Evolutionary conservation across 2,888 invertebrate species (phyloP).

Genomic region (Tridacna crocea): DNA sequence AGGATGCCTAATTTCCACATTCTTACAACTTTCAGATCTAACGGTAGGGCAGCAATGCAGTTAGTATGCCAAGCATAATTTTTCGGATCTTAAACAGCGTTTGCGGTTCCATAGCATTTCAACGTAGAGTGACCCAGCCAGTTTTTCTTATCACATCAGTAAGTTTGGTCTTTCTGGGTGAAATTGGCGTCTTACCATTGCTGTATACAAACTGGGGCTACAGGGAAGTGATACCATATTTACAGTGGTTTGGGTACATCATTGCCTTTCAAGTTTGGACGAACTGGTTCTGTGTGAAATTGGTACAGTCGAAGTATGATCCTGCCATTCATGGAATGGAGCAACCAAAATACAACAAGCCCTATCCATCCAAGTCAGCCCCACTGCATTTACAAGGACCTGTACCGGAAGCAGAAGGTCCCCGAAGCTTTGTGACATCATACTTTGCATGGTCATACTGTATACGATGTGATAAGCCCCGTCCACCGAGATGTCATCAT

Average conservation of each 20-base stretch:
- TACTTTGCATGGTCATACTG: constrained; percentile 83
- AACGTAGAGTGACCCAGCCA: constrained; percentile 19
- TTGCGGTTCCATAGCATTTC: neutral
- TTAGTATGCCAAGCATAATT: no score
- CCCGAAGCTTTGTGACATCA: constrained; percentile 69
- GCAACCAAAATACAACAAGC: constrained; percentile 30
- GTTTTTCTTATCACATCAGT: constrained; percentile 59
- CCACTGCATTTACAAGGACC: constrained; percentile 41
- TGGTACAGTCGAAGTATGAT: constrained; percentile 69
- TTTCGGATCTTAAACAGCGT: no score
- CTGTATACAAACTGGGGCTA: constrained; percentile 63
- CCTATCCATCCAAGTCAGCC: neutral
- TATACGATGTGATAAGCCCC: constrained; percentile 70
- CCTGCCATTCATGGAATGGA: constrained; percentile 61
- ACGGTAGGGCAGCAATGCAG: no score
- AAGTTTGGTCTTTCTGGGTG: constrained; percentile 61
- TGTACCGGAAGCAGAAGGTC: constrained; percentile 8
- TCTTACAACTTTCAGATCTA: no score
- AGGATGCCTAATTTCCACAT: no score
- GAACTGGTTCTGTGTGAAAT: constrained; percentile 78
- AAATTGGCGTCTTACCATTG: constrained; percentile 68
- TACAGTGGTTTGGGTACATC: constrained; percentile 60
- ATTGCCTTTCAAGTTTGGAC: constrained; percentile 72
- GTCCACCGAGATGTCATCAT: constrained; percentile 81
- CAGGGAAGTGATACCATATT: constrained; percentile 8